Evolutionary conservation across 2,113 vertebrate species (phyloP).

Genomic region (Caloenas nicobarica): DNA sequence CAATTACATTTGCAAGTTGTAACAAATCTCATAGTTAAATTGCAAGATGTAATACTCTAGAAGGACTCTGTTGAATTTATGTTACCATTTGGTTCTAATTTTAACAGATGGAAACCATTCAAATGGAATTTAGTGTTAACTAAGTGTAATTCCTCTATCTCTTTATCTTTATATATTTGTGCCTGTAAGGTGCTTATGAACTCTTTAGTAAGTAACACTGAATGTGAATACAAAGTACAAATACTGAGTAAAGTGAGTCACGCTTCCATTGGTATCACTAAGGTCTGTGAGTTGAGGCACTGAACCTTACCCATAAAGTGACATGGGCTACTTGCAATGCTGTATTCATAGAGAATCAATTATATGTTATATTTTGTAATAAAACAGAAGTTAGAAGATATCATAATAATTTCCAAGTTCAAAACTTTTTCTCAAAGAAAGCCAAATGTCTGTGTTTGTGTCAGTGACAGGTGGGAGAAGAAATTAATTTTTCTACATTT

Average conservation of each 20-base stretch:
- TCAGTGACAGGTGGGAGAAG: background rate
- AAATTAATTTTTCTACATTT: background rate
- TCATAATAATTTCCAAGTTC: background rate
- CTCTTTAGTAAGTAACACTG: background rate
- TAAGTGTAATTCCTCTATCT: background rate
- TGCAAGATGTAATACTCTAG: background rate
- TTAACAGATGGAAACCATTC: background rate
- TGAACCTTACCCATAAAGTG: background rate
- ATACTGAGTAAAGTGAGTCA: accelerated
- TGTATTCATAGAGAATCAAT: background rate
- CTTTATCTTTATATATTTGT: background rate
- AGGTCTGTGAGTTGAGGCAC: background rate
- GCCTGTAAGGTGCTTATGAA: background rate
- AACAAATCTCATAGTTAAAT: background rate
- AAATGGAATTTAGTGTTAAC: background rate
- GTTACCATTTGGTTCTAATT: background rate
- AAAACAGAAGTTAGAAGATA: background rate
- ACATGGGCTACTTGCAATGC: background rate
- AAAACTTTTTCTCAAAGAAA: background rate
- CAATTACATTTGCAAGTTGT: background rate
- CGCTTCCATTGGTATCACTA: background rate
- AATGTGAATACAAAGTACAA: background rate
- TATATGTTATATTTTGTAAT: background rate
- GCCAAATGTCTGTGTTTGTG: background rate
- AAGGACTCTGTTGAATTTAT: background rate